A percentile compares a stretch with the other conserved stretches of the same genome.
Evolutionary conservation across 2,113 vertebrate genomes (phyloP).

Genomic region (mouse (Mus musculus)): GRCm39 chr13:87949001-87949500

Average conservation of each 20-base stretch:
- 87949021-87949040: not conserved
- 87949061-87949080: not conserved
- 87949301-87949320: not conserved
- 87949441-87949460: not conserved
- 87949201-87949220: not conserved
- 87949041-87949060: not conserved
- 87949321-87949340: not conserved
- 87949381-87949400: not conserved
- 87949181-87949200: not conserved
- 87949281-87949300: not conserved
- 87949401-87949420: not conserved
- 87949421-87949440: not conserved
- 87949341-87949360: not conserved
- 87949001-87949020: no score
- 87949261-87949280: not conserved
- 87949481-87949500: not conserved
- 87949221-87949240: not conserved
- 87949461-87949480: not conserved
- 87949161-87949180: not conserved
- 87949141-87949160: not conserved
- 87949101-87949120: not conserved
- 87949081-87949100: not conserved
- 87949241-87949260: not conserved
- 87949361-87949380: not conserved
- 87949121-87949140: no score